These are phyloP conservation scores for Caenorhabditis doughertyi DNA, from an alignment of 2,888 invertebrate genomes.

Conservation along the genomic window DNA sequence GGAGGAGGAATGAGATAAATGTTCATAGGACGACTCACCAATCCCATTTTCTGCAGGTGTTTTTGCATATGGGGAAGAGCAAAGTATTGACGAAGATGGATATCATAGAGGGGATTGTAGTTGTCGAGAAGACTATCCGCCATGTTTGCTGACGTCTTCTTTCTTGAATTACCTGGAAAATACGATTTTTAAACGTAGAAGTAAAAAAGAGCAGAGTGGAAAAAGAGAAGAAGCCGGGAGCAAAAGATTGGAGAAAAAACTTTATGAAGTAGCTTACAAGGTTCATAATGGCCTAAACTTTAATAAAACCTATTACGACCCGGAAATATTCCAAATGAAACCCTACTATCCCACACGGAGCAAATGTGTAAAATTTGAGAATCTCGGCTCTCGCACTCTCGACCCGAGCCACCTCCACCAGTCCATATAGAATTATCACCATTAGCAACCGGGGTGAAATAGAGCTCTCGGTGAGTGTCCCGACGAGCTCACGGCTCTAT, in stretches of 20 bases:
- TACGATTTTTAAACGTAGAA: background rate
- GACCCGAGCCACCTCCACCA: background rate
- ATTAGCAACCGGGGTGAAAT: conserved; percentile 48
- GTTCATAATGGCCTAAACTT: too few species aligned
- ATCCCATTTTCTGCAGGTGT: conserved; percentile 79
- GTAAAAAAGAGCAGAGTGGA: background rate
- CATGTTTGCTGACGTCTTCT: conserved; percentile 56
- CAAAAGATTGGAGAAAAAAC: background rate
- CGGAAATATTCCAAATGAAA: background rate
- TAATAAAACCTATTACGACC: too few species aligned
- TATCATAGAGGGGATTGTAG: conserved; percentile 82
- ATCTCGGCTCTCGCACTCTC: background rate
- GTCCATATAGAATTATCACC: conserved; percentile 42
- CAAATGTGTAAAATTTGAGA: too few species aligned
- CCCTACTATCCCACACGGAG: too few species aligned
- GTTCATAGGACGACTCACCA: conserved; percentile 69
- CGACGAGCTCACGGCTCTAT: background rate
- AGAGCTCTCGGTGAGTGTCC: background rate
- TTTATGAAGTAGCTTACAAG: too few species aligned
- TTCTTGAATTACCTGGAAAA: conserved; percentile 38
- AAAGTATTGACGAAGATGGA: conserved; percentile 82
- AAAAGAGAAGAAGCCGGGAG: background rate
- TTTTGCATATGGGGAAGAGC: conserved; percentile 82
- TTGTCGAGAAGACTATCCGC: conserved; percentile 79
- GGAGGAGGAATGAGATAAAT: background rate